Evolutionary conservation across 2,888 invertebrate species (phyloP), one percentile per base, ranked within the genome.

Genomic region (Zele albiditarsus): DNA sequence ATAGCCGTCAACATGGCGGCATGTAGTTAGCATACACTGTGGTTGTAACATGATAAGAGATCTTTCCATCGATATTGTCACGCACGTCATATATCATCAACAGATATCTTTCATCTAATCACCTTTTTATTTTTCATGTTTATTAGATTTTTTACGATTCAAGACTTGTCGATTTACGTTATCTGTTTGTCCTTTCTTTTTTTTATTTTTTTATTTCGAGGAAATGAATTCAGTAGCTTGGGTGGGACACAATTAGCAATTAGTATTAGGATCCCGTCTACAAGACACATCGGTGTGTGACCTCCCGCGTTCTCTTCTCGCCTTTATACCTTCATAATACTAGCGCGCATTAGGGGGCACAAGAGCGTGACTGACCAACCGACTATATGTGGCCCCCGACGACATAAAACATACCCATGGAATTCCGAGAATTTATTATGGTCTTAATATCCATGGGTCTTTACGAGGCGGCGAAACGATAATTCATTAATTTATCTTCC

Each of bases 1-100:
- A 88, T 88, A 87, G 86, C 86, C 82, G 82, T 84, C 81, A 80
- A 83, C 82, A 78, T 77, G 80, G 77, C 77, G 73, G 77, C 76
- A 42, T 28, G 57, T 58, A 68, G 72, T 78, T 74, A 73, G 71
- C 70, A 74, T 72, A 77, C 77, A 77, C 74, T 77, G 71, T 77
- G 76, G 69, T 38, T 12, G 42, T 38, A 23, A 23, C 63, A 63
- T 66, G 69, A 78, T 78, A 78, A 77, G 75, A 77, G 73, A 81
- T 81, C 69, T 77, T 71, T 79, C 70, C 73, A 78, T 78, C 76
- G 76, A 67, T 20, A 20, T 71, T 75, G 78, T 73, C 79, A 79
- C 75, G 79, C 78, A 79, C 70, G 68, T 42, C 68, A 68, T 53
- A 57, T 73, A 73, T 70, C 33, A 75, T 12, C 23, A 31, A 3